Evolutionary conservation across 2,888 invertebrate species (phyloP), one percentile per base, ranked within the genome.

Genomic region (Euphydryas editha): DNA sequence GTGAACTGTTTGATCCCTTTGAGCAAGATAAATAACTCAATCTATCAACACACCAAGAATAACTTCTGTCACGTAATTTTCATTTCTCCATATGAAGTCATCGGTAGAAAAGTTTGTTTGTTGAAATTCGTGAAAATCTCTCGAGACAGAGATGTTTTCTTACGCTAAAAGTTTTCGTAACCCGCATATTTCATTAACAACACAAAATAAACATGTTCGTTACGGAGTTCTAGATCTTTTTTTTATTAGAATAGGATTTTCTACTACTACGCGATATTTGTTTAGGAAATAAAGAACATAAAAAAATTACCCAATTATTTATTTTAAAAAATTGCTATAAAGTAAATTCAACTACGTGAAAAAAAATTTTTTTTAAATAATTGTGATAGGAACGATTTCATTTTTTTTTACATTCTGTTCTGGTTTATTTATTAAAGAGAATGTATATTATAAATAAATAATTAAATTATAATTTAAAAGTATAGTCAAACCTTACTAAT

Each of bases 1-100:
- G 20, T 4, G 49, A 21, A 18, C 36, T 30, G 20, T 30, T 57
- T 47, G 18, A 57, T 56, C 61, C 24, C 56, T 57, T 44, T 55
- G 24, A 39, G 37, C 49, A 62, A 47, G 62, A 65, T 66, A 68
- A 68, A 68, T 59, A 67, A 67, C 39, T 24, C 63, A 63, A 63
- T 62, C 68, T 59, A 66, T 66, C 65, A 62, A 64, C 37, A 57
- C 42, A 61, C 54, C 54, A 68, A 62, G 56, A 59, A 42, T 66
- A 68, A 66, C 59, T 66, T 66, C 46, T 59, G 66, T 66, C 66
- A 66, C 59, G 59, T 66, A 66, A 62, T 56, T 66, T 66, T 63
- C 66, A 69, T 69, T 66, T 59, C 64, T 56, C 49, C 44, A 47
- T 62, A 66, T 66, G 59, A 62, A 69, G 62, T 69, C 66, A 62